These are phyloP conservation scores for Papilio xuthus DNA, from an alignment of 1,140 invertebrate genomes.

Conservation along the genomic window DNA sequence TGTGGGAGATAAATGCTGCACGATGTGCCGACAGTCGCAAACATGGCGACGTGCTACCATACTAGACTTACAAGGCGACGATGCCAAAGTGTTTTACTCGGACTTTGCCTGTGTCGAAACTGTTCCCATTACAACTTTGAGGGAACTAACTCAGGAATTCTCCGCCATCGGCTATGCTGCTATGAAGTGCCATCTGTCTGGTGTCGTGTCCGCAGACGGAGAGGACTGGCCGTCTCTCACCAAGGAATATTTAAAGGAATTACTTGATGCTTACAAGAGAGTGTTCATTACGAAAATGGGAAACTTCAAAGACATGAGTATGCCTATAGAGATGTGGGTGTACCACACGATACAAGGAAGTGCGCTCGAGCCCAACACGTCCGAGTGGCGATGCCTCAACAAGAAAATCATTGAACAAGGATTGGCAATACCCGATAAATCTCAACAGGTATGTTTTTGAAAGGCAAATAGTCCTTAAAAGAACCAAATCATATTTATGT, in stretches of 20 bases:
- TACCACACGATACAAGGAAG: constrained; percentile 72
- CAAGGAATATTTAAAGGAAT: constrained; percentile 79
- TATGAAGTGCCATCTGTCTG: constrained; percentile 82
- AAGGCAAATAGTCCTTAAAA: constrained; percentile 6
- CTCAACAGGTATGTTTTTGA: constrained; percentile 51
- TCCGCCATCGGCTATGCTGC: constrained; percentile 68
- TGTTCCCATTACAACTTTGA: constrained; percentile 67
- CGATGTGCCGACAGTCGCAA: constrained; percentile 72
- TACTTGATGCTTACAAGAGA: constrained; percentile 74
- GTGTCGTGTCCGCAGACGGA: constrained; percentile 81
- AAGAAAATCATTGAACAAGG: constrained; percentile 80
- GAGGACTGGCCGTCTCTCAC: constrained; percentile 80
- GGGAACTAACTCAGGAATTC: constrained; percentile 73
- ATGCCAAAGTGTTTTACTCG: constrained; percentile 77
- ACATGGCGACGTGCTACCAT: constrained; percentile 81
- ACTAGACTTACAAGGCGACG: constrained; percentile 65
- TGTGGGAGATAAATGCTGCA: constrained; percentile 75
- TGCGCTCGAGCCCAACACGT: constrained; percentile 75
- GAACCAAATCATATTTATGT: neutral
- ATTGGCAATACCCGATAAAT: constrained; percentile 80
- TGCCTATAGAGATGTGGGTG: constrained; percentile 82
- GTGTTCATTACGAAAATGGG: constrained; percentile 75
- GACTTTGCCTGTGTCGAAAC: constrained; percentile 81
- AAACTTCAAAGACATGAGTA: constrained; percentile 72
- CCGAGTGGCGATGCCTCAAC: constrained; percentile 82